phyloP scores from a whole-genome alignment of 2,113 vertebrate species.

The Cichladusa arquata region DNA sequence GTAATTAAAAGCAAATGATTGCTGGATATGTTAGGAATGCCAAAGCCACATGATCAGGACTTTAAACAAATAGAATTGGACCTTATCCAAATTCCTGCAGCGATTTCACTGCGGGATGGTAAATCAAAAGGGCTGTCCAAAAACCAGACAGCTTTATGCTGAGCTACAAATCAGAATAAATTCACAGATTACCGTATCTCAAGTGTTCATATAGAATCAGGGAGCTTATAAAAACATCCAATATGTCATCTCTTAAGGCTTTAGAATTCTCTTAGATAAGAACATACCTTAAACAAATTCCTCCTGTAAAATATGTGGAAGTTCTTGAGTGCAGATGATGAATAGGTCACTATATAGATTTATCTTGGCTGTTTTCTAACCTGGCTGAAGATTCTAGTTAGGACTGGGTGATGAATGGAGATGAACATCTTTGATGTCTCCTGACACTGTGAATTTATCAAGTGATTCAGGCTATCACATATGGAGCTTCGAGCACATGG shows the following conservation, averaged over 20 bases:
- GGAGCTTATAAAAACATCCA: slow-evolving; percentile 14
- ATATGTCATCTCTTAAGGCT: slow-evolving; percentile 14
- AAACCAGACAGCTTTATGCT: slow-evolving; percentile 54
- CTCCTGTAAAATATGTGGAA: background rate
- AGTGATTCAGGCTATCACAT: background rate
- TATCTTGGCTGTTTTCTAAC: background rate
- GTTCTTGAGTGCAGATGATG: background rate
- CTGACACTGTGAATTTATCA: background rate
- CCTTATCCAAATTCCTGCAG: slow-evolving; percentile 58
- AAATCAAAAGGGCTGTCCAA: slow-evolving; percentile 64
- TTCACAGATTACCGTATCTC: background rate
- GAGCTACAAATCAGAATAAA: slow-evolving; percentile 30
- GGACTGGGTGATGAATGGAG: background rate
- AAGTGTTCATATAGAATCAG: background rate
- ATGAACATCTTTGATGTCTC: background rate
- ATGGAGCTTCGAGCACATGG: background rate
- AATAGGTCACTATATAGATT: background rate
- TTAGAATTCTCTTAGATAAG: slow-evolving; percentile 36
- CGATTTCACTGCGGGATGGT: slow-evolving; percentile 44
- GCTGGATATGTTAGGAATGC: slow-evolving; percentile 50
- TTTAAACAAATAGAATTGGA: slow-evolving; percentile 67
- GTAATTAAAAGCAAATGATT: slow-evolving; percentile 76
- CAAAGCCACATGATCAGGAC: slow-evolving; percentile 63
- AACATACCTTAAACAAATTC: slow-evolving; percentile 39
- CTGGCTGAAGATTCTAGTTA: background rate